Percentiles rank a stretch among this genome's conserved stretches.
Conservation (phyloP, 2,888 invertebrate species). For the Ennomos quercinarius region DNA sequence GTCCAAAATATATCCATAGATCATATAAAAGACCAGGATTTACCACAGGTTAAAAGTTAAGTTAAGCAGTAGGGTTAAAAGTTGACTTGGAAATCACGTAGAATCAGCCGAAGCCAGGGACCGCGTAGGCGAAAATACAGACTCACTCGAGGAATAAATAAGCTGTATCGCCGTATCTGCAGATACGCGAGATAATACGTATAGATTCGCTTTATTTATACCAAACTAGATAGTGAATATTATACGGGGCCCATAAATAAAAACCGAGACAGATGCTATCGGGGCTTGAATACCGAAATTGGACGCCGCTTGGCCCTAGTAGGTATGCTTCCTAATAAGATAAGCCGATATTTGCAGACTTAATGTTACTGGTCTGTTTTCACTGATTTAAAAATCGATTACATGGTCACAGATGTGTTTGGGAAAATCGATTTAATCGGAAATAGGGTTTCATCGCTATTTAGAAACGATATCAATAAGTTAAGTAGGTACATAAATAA, state of each 20-base stretch:
- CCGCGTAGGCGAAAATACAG: slow-evolving; percentile 44
- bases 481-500: no score
- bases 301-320: slow-evolving; percentile 48
- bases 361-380: slow-evolving; percentile 34
- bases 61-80: background rate
- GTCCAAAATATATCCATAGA: no score
- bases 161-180: slow-evolving; percentile 53
- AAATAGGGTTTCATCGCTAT: background rate
- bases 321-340: slow-evolving; percentile 50
- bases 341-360: slow-evolving; percentile 43
- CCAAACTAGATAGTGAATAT: slow-evolving; percentile 64
- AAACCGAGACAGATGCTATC: slow-evolving; percentile 67
- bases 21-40: no score
- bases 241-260: slow-evolving; percentile 65
- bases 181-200: slow-evolving; percentile 61
- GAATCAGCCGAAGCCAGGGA: slow-evolving; percentile 15
- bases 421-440: background rate
- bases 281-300: slow-evolving; percentile 54
- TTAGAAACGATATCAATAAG: no score
- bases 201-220: slow-evolving; percentile 67
- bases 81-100: slow-evolving; percentile 16
- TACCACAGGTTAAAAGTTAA: background rate
- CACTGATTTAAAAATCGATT: slow-evolving; percentile 11
- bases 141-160: slow-evolving; percentile 58
- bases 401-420: background rate